phyloP scores from a whole-genome alignment of 2,113 vertebrate species.

The Prunella himalayana region DNA sequence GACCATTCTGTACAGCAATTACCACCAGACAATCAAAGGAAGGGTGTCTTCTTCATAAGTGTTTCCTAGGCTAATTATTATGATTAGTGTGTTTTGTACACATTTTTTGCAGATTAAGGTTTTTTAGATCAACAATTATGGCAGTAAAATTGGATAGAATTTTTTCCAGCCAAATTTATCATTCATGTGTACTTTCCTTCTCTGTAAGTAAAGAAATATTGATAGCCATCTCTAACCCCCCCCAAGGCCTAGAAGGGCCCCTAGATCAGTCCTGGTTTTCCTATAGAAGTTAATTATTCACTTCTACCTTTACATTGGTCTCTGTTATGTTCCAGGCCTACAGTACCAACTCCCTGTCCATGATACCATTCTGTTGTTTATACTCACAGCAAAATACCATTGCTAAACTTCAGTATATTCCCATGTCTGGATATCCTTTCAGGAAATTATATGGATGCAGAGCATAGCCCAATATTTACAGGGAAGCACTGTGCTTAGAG shows the following conservation, averaged over 20 bases:
- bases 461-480: neutral
- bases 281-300: slow-evolving; percentile 44
- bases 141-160: neutral
- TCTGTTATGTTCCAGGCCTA: neutral
- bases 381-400: neutral
- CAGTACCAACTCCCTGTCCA: accelerated
- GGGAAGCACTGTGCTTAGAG: neutral
- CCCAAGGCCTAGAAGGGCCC: neutral
- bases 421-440: neutral
- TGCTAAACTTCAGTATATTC: neutral
- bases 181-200: neutral
- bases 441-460: neutral
- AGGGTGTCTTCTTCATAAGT: neutral
- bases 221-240: neutral
- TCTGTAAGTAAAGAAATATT: neutral
- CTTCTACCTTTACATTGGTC: neutral
- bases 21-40: neutral
- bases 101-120: neutral
- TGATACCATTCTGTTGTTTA: neutral
- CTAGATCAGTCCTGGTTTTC: neutral
- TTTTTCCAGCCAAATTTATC: neutral
- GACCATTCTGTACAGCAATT: neutral
- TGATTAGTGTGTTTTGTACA: neutral
- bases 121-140: neutral
- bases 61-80: neutral